phyloP scores from a whole-genome alignment of 2,797 vertebrate species.

The Helarctos malayanus region DNA sequence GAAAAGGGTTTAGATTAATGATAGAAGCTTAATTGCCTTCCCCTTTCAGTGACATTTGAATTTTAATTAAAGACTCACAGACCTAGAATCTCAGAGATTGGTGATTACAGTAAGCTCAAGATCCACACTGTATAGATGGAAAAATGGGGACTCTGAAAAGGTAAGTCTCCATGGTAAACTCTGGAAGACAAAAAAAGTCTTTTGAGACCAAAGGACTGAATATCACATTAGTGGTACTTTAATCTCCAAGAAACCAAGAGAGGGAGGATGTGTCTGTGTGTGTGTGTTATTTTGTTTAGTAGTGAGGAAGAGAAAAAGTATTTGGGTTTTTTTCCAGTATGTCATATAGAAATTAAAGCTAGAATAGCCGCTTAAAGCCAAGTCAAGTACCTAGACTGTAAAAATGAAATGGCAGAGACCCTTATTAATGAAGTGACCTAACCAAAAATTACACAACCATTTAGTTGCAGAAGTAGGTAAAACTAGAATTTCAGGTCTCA shows the following conservation, averaged over 20 bases:
- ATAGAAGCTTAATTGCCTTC: neutral
- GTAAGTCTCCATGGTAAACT: neutral
- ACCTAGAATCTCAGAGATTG: constrained; percentile 31
- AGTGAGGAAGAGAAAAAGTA: neutral
- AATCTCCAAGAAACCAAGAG: neutral
- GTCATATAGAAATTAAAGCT: constrained; percentile 15
- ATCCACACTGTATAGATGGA: neutral
- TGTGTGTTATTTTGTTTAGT: neutral
- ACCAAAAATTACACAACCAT: constrained; percentile 11
- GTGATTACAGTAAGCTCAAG: neutral
- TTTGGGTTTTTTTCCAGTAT: neutral
- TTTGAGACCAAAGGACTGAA: constrained; percentile 29
- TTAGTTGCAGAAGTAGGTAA: constrained; percentile 31
- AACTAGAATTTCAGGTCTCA: constrained; percentile 2
- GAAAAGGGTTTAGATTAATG: neutral
- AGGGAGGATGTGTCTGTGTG: neutral
- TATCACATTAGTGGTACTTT: constrained; percentile 20
- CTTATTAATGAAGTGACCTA: neutral
- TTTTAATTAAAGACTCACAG: constrained; percentile 11
- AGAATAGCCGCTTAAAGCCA: neutral
- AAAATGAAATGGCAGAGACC: neutral
- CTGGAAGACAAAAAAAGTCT: neutral
- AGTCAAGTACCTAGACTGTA: neutral
- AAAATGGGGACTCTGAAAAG: neutral
- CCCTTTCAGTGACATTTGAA: neutral